Conservation (phyloP, 1,140 invertebrate species). For the Archivesica marissinica region DNA sequence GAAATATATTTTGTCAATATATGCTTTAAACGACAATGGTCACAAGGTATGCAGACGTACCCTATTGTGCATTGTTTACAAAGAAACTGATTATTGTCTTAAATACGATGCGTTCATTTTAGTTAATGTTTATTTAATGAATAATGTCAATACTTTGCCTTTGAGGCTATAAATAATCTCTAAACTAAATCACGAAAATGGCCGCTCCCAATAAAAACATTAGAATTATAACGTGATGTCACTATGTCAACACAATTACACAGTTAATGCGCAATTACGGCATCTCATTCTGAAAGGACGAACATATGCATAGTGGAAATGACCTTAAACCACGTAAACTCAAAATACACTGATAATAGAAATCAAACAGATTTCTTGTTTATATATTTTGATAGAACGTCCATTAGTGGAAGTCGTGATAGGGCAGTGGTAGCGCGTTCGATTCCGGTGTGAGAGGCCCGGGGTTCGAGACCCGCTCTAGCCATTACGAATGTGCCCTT, state of each 20-base stretch:
- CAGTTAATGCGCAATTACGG: slow-evolving; percentile 28
- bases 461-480: no score
- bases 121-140: neutral
- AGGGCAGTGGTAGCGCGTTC: no score
- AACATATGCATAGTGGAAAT: neutral
- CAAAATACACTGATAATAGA: slow-evolving; percentile 9
- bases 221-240: slow-evolving; percentile 21
- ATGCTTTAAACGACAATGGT: neutral
- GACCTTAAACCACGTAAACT: slow-evolving; percentile 31
- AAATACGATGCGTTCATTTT: neutral
- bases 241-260: slow-evolving; percentile 43
- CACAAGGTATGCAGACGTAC: neutral
- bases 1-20: slow-evolving; percentile 4
- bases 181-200: slow-evolving; percentile 1
- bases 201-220: neutral
- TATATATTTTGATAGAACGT: no score
- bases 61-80: neutral
- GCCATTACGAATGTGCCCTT: no score
- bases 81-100: neutral
- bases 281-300: neutral
- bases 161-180: neutral
- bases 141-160: neutral
- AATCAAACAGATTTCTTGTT: slow-evolving; percentile 20
- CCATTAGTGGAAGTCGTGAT: no score
- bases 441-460: no score